Evolutionary conservation across 2,888 invertebrate species (phyloP), one percentile per base, ranked within the genome.

Genomic region (Lordiphosa andalusiaca): DNA sequence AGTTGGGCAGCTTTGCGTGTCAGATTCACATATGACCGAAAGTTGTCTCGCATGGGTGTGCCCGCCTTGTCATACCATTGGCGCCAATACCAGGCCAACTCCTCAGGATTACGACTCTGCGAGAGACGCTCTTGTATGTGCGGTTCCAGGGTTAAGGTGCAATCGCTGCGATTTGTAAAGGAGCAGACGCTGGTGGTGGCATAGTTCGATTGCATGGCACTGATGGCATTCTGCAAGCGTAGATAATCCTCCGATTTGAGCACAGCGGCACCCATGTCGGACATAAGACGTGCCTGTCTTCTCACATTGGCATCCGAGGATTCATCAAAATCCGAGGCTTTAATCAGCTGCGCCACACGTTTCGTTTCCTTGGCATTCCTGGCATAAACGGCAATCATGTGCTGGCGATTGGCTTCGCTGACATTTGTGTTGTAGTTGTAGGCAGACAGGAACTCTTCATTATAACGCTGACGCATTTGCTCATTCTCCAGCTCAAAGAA

Each of bases 31-130:
- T 95, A 95, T 67, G 92, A 91, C 12, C 91, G 90, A 84, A 93
- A 95, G 80, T 93, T 90, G 2, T 90, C 87, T 10, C 92, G 91
- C 25, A 93, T 91, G 48, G 91, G 91, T 2, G 93, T 92, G 0
- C 94, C 95, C 0, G 93, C 93, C 12, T 91, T 92, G 62, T 94
- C 92, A 69, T 96, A 92, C 95, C 96, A 97, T 73, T 94, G 92
- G 5, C 92, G 88, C 97, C 97, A 97, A 2, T 93, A 91, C 84
- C 95, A 92, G 73, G 93, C 92, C 71, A 97, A 88, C 84, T 95
- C 94, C 1, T 94, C 93, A 0, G 95, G 93, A 86, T 97, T 92
- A 42, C 93, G 91, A 59, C 94, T 95, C 25, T 90, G 91, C 0
- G 92, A 89, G 64, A 96, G 89, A n/a, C 94, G 91, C 61, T 93